These are phyloP conservation scores for Euleptes europaea DNA, from an alignment of 2,113 vertebrate genomes.

Conservation along the genomic window DNA sequence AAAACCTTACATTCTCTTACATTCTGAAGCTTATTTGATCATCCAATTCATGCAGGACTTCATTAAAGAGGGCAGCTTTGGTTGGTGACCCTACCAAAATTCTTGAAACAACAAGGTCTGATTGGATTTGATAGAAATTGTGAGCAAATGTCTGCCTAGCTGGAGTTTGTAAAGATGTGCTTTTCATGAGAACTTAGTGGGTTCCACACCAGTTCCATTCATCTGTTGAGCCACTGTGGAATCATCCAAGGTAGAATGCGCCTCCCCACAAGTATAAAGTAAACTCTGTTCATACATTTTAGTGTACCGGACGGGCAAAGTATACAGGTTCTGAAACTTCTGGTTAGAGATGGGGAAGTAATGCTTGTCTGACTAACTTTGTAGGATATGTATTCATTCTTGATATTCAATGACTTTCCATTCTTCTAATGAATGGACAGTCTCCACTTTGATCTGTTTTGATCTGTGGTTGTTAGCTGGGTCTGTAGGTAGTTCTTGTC, in stretches of 20 bases:
- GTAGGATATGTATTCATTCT: not conserved
- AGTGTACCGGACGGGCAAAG: not conserved
- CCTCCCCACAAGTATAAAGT: not conserved
- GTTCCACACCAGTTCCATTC: not conserved
- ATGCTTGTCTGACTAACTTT: not conserved
- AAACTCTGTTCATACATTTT: not conserved
- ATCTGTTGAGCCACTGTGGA: constrained; percentile 6
- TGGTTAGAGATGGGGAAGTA: not conserved
- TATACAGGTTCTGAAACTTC: not conserved
- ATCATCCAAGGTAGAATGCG: not conserved
- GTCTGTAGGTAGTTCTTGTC: not conserved
- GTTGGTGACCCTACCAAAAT: not conserved
- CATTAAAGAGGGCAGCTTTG: not conserved
- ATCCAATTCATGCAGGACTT: not conserved
- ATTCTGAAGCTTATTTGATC: not conserved
- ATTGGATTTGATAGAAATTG: not conserved
- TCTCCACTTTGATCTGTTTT: not conserved
- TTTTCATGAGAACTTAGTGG: not conserved
- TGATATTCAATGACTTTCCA: not conserved
- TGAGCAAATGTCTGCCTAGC: not conserved
- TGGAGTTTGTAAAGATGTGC: not conserved
- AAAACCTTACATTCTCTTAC: not conserved
- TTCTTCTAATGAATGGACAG: fast-evolving
- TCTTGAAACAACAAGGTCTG: not conserved
- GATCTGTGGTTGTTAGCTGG: not conserved